Evolutionary conservation across 1,140 invertebrate genomes (phyloP).

Genomic region (Drosophila navojoa): DNA sequence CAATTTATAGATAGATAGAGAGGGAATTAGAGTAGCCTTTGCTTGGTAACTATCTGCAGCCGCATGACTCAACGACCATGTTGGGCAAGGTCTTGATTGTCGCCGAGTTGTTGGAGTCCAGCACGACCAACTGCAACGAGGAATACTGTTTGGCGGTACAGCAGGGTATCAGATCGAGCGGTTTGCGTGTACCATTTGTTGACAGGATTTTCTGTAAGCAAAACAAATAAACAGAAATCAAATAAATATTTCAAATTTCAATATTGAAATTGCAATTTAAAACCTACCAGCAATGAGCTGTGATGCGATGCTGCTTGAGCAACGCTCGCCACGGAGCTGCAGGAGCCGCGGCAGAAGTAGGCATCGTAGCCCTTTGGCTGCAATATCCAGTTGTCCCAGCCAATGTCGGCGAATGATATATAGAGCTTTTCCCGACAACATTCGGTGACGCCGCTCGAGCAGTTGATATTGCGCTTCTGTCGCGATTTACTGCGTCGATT

Average conservation of each 20-base stretch:
- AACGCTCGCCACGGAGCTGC: constrained; percentile 88
- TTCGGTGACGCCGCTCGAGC: constrained; percentile 88
- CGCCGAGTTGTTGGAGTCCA: constrained; percentile 89
- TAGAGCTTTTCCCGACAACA: constrained; percentile 93
- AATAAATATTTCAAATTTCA: constrained; percentile 41
- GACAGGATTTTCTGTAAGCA: constrained; percentile 86
- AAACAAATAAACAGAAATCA: constrained; percentile 67
- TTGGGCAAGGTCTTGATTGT: constrained; percentile 91
- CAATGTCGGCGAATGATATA: constrained; percentile 92
- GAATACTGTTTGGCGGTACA: constrained; percentile 91
- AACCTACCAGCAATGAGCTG: constrained; percentile 88
- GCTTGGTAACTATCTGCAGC: constrained; percentile 88
- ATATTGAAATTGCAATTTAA: background rate
- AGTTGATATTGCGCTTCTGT: constrained; percentile 88
- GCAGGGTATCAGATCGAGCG: constrained; percentile 88
- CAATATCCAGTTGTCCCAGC: constrained; percentile 95
- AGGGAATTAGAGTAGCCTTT: background rate
- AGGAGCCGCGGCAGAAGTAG: constrained; percentile 93
- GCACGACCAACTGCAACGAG: constrained; percentile 89
- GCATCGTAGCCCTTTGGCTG: constrained; percentile 91
- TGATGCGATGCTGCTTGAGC: constrained; percentile 88
- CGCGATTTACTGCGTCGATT: constrained; percentile 85
- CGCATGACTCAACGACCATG: constrained; percentile 93
- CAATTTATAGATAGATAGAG: too few relatives aligned
- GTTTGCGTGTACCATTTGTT: constrained; percentile 81